Base-by-base conservation (phyloP, 2,888 invertebrate species). In the Chymomyza amoena region DNA sequence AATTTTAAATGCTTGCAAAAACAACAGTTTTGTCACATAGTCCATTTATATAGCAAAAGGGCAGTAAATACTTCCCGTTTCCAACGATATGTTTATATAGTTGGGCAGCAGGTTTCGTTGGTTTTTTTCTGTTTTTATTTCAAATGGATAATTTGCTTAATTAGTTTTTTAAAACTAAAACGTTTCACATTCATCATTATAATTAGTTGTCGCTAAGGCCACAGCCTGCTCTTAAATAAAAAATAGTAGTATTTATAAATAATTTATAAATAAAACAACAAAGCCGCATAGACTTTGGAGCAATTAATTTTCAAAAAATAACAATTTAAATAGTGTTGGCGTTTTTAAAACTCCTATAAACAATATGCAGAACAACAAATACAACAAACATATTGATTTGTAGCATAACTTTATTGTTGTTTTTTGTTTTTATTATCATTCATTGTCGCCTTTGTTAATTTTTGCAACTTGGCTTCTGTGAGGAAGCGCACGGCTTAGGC, bases 121-220 rank as follows among this genome's bases (percentile, higher is more conserved):
- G 6, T 13, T 51, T 25, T 15, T 5, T 18, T 15, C n/a, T n/a
- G n/a, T 51, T 20, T 25, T 20, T 32, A 15, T 45, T 76, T 72
- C 70, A 64, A 76, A 77, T 76, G 69, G 74, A 70, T 72, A 70
- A 64, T 73, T 69, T 70, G 74, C 74, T 75, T 75, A 80, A 76
- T 77, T 75, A 72, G 71, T 75, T 77, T 75, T 77, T 73, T 54
- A 64, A 61, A 71, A 64, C 59, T 57, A 63, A 71, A 70, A 74
- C 77, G 68, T 73, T 81, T 78, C 79, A 78, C 81, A 84, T 84
- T 83, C 81, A 84, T 87, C 83, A 87, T 87, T 77, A 75, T 77
- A 77, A 77, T 77, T 77, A 75, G 77, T 45, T 69, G 51, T 36
- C 61, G 67, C 25, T 36, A 50, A 59, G 51, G 54, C n/a, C 45